Base-by-base conservation (phyloP, 2,888 invertebrate species). In the Eupelmus urozonus region DNA sequence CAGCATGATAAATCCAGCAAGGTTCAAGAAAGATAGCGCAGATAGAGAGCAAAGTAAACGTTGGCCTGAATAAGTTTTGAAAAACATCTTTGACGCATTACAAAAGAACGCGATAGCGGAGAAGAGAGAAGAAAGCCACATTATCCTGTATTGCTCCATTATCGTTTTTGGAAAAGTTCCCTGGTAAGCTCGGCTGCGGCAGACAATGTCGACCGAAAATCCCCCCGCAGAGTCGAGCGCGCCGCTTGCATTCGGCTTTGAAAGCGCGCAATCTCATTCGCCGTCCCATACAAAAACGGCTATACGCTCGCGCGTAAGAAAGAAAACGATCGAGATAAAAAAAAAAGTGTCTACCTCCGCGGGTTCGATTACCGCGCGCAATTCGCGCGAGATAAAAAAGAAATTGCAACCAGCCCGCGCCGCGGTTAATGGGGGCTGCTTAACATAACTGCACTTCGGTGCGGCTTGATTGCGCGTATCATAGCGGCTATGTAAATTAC, bases 401-500 rank as follows among this genome's bases (percentile, higher is more conserved):
- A 29, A n/a, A 51, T 59, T 1, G 29, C 51, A 40, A 20, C 34
- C n/a, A 18, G 0, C 9, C 16, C 49, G n/a, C 9, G 11, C n/a
- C 27, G 18, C n/a, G 23, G 18, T 27, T 69, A 75, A 59, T 74
- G 53, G 67, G 13, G 16, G 0, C 62, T 20, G 23, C 13, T 76
- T 69, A 70, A 55, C 34, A 70, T 63, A 76, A 57, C 18, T 34
- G 40, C 51, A 53, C 27, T 75, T 51, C 25, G 29, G 66, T n/a
- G 34, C 40, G n/a, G n/a, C n/a, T n/a, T 67, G 65, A 67, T 66
- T 51, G 57, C 59, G 57, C 59, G 27, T 57, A 20, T 45, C 25
- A 23, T 69, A 62, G 53, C 20, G 34, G 40, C 40, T 25, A 69
- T 76, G 60, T 42, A 76, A 69, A 76, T 45, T 69, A n/a, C 16